Conservation (phyloP, 2,888 invertebrate species). For the Troilus luridus region DNA sequence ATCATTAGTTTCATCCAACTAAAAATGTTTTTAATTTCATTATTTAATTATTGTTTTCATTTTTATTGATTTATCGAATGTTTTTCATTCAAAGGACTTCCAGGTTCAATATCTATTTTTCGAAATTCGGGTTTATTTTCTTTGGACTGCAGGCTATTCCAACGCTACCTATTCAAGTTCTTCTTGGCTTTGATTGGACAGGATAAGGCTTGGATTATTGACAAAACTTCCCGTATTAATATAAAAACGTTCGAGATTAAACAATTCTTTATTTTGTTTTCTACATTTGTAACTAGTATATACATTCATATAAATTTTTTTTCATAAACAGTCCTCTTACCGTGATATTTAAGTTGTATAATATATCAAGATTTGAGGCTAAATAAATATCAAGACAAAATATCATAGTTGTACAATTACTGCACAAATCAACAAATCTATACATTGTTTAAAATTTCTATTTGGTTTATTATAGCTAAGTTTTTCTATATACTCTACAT, state of each 20-base stretch:
- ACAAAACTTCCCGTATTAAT: background rate
- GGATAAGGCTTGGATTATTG: slow-evolving; percentile 10
- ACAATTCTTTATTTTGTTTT: slow-evolving; percentile 3
- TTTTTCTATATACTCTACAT: slow-evolving; percentile 17
- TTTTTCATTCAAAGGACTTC: background rate
- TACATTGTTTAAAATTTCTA: slow-evolving; percentile 22
- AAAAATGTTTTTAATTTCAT: background rate
- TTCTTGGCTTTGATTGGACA: background rate
- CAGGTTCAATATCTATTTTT: background rate
- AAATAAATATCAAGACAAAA: background rate
- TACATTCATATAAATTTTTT: slow-evolving; percentile 4
- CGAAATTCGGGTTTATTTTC: background rate
- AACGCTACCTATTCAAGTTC: too few relatives aligned
- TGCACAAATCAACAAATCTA: slow-evolving; percentile 38
- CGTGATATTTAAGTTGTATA: slow-evolving; percentile 26
- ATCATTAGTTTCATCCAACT: too few relatives aligned
- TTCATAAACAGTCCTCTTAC: slow-evolving; percentile 10
- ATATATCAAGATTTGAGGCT: slow-evolving; percentile 6
- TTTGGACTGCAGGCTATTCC: background rate
- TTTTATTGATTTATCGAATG: background rate
- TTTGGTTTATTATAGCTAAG: slow-evolving; percentile 35
- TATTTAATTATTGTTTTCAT: background rate
- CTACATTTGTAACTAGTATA: slow-evolving; percentile 14
- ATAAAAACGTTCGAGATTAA: slow-evolving; percentile 1
- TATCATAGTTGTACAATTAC: slow-evolving; percentile 34